phyloP scores from a whole-genome alignment of 2,113 vertebrate genomes.

The Agelaius tricolor region DNA sequence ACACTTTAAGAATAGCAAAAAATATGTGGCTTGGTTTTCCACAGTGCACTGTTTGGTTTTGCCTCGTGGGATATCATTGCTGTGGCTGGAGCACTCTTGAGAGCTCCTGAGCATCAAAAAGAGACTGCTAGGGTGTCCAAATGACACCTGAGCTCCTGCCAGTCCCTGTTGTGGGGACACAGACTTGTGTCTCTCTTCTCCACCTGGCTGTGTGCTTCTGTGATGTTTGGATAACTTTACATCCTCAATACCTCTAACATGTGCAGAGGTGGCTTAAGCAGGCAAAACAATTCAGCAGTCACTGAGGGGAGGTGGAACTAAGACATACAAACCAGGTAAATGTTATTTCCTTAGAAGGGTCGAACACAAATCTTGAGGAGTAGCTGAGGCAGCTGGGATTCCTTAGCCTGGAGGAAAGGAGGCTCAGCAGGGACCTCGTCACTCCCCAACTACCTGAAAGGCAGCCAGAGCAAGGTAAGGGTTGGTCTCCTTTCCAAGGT shows the following conservation, averaged over 20 bases:
- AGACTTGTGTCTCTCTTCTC: background rate
- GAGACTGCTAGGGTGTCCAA: background rate
- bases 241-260: background rate
- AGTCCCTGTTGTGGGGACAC: background rate
- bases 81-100: background rate
- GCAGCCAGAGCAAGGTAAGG: accelerated
- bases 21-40: background rate
- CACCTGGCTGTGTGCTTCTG: background rate
- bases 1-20: background rate
- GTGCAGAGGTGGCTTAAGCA: background rate
- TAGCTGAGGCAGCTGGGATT: background rate
- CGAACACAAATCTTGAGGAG: background rate
- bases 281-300: background rate
- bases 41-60: background rate
- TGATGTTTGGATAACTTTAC: background rate
- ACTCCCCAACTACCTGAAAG: background rate
- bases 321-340: background rate
- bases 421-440: background rate
- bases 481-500: background rate
- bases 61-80: background rate
- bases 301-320: background rate
- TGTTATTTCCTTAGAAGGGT: background rate
- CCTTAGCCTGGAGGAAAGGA: background rate
- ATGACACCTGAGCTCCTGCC: background rate
- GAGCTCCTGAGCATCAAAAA: background rate